phyloP scores from a whole-genome alignment of 2,113 vertebrate species.

The Collichthys lucidus region DNA sequence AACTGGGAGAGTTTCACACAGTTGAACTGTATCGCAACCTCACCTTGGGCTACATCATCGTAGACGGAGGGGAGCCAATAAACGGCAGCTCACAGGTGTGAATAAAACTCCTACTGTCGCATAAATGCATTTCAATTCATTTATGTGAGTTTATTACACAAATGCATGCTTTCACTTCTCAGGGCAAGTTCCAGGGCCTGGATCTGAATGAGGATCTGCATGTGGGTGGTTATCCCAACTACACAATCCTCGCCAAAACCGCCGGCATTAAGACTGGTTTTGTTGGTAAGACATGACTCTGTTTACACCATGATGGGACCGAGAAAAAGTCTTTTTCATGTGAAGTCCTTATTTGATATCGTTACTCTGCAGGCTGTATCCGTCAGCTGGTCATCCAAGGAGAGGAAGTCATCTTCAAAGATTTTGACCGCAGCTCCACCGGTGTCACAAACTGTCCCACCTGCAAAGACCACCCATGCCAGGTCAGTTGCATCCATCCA shows the following conservation, averaged over 20 bases:
- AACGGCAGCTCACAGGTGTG: slow-evolving; percentile 93
- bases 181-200: slow-evolving; percentile 98
- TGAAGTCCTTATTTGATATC: background rate
- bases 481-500: slow-evolving; percentile 80
- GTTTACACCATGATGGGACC: background rate
- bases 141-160: background rate
- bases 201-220: slow-evolving; percentile 96
- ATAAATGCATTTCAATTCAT: background rate
- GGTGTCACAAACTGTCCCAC: slow-evolving; percentile 93
- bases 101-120: background rate
- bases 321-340: background rate
- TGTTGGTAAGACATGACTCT: slow-evolving; percentile 84
- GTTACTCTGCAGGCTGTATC: slow-evolving; percentile 87
- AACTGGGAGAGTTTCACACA: slow-evolving; percentile 94
- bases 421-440: slow-evolving; percentile 88
- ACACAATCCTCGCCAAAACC: slow-evolving; percentile 85
- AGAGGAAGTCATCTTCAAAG: slow-evolving; percentile 94
- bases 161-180: background rate
- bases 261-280: slow-evolving; percentile 90
- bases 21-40: slow-evolving; percentile 91
- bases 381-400: slow-evolving; percentile 93
- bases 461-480: slow-evolving; percentile 92
- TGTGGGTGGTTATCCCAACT: slow-evolving; percentile 95
- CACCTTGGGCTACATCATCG: slow-evolving; percentile 89
- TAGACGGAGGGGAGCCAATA: slow-evolving; percentile 86